Evolutionary conservation across 2,797 vertebrate species (phyloP).

Genomic region (Esox lucius): DNA sequence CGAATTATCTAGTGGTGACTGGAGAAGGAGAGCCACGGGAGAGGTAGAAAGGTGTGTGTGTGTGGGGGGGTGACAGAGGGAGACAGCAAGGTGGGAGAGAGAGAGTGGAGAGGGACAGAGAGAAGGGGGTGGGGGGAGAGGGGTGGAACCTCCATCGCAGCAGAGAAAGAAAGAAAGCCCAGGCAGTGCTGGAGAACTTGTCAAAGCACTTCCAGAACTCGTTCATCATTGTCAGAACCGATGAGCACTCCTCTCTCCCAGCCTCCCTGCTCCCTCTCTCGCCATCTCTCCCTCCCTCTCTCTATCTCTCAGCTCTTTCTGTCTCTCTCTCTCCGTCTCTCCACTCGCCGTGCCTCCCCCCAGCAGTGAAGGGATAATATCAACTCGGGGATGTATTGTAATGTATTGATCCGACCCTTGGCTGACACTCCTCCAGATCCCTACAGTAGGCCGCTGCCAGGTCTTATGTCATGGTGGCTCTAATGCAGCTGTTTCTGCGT

Average conservation of each 20-base stretch:
- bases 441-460: constrained; percentile 26
- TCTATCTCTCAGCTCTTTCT: background rate
- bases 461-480: constrained; percentile 40
- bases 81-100: constrained; percentile 16
- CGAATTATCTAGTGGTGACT: constrained; percentile 32
- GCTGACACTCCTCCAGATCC: constrained; percentile 44
- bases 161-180: constrained; percentile 17
- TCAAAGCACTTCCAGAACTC: constrained; percentile 55
- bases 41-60: constrained; percentile 12
- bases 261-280: background rate
- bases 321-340: background rate
- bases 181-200: constrained; percentile 44
- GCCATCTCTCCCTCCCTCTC: too few relatives aligned
- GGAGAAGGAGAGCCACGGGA: constrained; percentile 23
- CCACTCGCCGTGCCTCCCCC: background rate
- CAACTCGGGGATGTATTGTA: constrained; percentile 40
- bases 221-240: constrained; percentile 63
- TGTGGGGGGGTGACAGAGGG: constrained; percentile 1
- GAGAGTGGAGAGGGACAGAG: constrained; percentile 7
- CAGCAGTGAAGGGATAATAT: constrained; percentile 25
- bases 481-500: background rate
- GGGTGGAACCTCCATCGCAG: too few relatives aligned
- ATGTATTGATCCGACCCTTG: constrained; percentile 50
- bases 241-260: constrained; percentile 48
- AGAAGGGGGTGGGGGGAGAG: background rate